phyloP scores from a whole-genome alignment of 2,888 invertebrate genomes.

The Mermis nigrescens region DNA sequence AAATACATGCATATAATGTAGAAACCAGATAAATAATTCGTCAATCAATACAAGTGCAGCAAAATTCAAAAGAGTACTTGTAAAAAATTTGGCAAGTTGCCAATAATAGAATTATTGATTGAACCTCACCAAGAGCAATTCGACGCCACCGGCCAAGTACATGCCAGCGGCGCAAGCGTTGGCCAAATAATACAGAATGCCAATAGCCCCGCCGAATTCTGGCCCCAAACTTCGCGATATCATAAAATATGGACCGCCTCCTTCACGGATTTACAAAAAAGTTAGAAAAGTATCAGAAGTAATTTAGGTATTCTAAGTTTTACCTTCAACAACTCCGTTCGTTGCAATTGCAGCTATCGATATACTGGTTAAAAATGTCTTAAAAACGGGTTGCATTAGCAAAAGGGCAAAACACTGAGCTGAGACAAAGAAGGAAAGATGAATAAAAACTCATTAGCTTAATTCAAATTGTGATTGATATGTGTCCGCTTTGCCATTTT shows the following conservation, averaged over 20 bases:
- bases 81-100: no score
- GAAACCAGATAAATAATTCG: neutral
- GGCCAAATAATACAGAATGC: conserved; percentile 92
- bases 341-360: conserved; percentile 99
- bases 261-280: conserved; percentile 43
- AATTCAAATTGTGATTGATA: no score
- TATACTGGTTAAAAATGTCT: conserved; percentile 48
- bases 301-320: neutral
- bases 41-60: neutral
- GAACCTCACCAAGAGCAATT: conserved; percentile 26
- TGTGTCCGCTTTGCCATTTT: no score
- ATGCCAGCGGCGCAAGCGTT: conserved; percentile 94
- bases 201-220: conserved; percentile 96
- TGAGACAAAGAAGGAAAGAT: neutral
- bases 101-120: no score
- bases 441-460: neutral
- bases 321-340: conserved; percentile 76
- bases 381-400: no score
- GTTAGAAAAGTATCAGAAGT: neutral
- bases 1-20: no score
- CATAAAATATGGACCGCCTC: conserved; percentile 98
- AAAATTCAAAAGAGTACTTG: no score
- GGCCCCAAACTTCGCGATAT: conserved; percentile 77
- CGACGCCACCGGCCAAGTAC: conserved; percentile 71
- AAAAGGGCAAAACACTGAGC: no score